A percentile compares a stretch with the other conserved stretches of the same genome.
Conservation (phyloP, 1,140 invertebrate species). For the Eurosta solidaginis region DNA sequence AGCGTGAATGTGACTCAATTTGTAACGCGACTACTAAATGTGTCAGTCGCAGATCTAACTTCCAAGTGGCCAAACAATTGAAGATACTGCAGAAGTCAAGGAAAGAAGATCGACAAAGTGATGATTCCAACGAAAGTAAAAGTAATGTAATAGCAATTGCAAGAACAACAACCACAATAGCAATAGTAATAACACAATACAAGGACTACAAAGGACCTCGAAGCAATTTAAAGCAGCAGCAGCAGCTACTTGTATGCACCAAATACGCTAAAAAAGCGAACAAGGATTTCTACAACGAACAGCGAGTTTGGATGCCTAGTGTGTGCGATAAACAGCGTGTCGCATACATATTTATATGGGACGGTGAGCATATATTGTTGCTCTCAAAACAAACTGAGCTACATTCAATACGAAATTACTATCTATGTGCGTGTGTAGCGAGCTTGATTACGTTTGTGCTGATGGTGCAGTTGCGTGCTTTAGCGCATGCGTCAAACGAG, state of each 20-base stretch:
- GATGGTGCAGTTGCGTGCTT: neutral
- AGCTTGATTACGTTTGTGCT: neutral
- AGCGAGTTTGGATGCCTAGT: neutral
- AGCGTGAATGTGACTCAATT: neutral
- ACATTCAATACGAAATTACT: neutral
- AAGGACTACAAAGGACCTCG: neutral
- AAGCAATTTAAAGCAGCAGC: neutral
- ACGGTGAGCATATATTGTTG: neutral
- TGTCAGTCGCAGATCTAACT: neutral
- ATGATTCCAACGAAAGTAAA: neutral
- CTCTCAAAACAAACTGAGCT: neutral
- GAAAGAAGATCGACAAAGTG: neutral
- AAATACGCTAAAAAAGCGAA: neutral
- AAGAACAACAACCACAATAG: neutral
- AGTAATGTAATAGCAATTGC: neutral
- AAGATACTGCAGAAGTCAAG: neutral
- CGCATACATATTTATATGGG: neutral
- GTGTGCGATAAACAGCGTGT: neutral
- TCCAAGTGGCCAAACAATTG: neutral
- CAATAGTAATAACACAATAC: neutral
- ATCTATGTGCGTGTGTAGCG: too few relatives aligned
- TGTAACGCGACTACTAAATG: neutral
- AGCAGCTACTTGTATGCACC: conserved; percentile 6
- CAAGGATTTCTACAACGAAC: neutral
- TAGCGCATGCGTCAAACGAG: neutral